A percentile compares a stretch with the other conserved stretches of the same genome.
phyloP scores from a whole-genome alignment of 2,888 invertebrate species.

The Aphidoletes aphidimyza region DNA sequence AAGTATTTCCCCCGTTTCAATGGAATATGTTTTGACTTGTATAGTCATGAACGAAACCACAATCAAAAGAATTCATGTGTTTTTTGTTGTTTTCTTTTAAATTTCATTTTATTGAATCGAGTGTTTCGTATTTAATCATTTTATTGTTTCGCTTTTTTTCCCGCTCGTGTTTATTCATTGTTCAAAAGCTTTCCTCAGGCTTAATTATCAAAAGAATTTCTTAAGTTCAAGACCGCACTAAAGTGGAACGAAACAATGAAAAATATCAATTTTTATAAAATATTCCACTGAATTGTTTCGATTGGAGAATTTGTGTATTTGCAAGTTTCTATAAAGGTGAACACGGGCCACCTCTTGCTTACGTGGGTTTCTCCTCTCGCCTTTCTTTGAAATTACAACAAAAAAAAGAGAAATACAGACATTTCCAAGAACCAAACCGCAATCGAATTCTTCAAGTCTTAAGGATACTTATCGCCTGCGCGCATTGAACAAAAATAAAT shows the following conservation, averaged over 20 bases:
- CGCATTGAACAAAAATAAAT: too few species aligned
- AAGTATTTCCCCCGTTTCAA: neutral
- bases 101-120: neutral
- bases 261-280: conserved; percentile 22
- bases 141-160: neutral
- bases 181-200: conserved; percentile 10
- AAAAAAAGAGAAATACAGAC: neutral
- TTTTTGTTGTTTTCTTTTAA: too few species aligned
- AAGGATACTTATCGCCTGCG: neutral
- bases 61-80: neutral
- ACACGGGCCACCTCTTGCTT: too few species aligned
- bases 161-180: neutral
- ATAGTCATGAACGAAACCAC: neutral
- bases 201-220: conserved; percentile 3
- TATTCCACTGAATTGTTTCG: neutral
- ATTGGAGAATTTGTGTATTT: neutral
- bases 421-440: conserved; percentile 32
- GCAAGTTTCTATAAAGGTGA: neutral
- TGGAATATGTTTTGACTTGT: too few species aligned
- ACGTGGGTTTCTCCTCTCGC: neutral
- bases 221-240: neutral
- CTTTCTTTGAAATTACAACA: neutral
- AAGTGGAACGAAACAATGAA: conserved; percentile 34
- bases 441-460: neutral
- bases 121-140: conserved; percentile 18